A percentile compares a stretch with the other conserved stretches of the same genome.
phyloP scores from a whole-genome alignment of 2,113 vertebrate species.

The Leptosomus discolor region DNA sequence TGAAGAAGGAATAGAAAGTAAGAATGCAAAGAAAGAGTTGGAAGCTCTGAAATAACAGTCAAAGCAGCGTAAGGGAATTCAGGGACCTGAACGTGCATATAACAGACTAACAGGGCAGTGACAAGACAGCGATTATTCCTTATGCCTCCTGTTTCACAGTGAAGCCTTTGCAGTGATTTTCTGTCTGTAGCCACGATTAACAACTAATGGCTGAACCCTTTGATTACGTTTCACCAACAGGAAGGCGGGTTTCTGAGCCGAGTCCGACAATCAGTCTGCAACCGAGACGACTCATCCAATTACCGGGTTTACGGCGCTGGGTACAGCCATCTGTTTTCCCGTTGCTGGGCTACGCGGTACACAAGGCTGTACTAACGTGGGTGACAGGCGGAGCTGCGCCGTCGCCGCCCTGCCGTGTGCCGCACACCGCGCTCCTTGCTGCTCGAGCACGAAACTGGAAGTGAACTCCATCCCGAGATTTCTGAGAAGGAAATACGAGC shows the following conservation, averaged over 20 bases:
- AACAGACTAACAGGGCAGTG: background rate
- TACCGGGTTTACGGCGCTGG: background rate
- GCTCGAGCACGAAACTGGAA: background rate
- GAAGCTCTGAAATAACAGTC: background rate
- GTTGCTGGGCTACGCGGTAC: background rate
- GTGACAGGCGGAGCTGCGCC: rapidly evolving
- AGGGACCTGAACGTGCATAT: background rate
- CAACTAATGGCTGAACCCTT: background rate
- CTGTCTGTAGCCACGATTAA: background rate
- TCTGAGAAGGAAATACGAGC: background rate
- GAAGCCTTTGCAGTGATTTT: background rate
- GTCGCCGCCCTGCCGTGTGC: background rate
- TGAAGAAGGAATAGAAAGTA: conserved; percentile 44
- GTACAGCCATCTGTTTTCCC: background rate
- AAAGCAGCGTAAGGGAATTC: background rate
- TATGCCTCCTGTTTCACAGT: background rate
- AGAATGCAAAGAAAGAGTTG: background rate
- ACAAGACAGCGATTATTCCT: background rate
- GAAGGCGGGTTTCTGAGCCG: background rate
- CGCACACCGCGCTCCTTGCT: background rate
- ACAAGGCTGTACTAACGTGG: rapidly evolving
- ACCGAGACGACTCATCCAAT: background rate
- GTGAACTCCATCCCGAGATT: background rate
- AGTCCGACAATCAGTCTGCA: background rate
- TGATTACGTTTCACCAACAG: background rate